These are phyloP conservation scores for Bombus ignitus DNA, from an alignment of 1,140 invertebrate genomes.

Conservation along the genomic window DNA sequence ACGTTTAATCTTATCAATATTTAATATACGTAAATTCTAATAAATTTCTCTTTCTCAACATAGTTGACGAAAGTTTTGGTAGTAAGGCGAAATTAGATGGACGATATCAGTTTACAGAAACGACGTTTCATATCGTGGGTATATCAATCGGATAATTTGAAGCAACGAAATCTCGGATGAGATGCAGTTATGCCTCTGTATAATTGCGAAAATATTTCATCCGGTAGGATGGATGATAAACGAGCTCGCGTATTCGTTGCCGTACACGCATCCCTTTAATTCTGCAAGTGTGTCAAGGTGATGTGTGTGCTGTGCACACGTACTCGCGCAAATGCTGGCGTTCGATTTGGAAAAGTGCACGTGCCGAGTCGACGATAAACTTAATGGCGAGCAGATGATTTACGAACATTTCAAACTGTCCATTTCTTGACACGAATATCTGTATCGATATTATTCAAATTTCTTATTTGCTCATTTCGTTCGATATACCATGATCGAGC, in stretches of 20 bases:
- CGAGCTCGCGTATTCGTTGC: neutral
- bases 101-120: neutral
- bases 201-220: constrained; percentile 14
- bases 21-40: too few species aligned
- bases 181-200: neutral
- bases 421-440: too few species aligned
- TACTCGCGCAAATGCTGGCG: neutral
- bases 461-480: too few species aligned
- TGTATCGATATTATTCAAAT: too few species aligned
- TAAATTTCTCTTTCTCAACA: too few species aligned
- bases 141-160: neutral
- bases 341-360: constrained; percentile 14
- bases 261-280: constrained; percentile 27
- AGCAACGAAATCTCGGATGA: neutral
- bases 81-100: too few species aligned
- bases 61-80: too few species aligned
- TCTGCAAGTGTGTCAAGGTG: constrained; percentile 32
- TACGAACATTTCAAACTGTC: too few species aligned
- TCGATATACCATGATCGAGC: too few species aligned
- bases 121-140: neutral
- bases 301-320: neutral
- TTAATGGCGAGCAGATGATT: neutral
- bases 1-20: too few species aligned
- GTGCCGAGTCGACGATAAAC: neutral
- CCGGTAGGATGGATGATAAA: constrained; percentile 4